Percentiles rank a stretch among this genome's conserved stretches.
Evolutionary conservation across 2,113 vertebrate species (phyloP).

Genomic region (Tricholaema leucomelas): DNA sequence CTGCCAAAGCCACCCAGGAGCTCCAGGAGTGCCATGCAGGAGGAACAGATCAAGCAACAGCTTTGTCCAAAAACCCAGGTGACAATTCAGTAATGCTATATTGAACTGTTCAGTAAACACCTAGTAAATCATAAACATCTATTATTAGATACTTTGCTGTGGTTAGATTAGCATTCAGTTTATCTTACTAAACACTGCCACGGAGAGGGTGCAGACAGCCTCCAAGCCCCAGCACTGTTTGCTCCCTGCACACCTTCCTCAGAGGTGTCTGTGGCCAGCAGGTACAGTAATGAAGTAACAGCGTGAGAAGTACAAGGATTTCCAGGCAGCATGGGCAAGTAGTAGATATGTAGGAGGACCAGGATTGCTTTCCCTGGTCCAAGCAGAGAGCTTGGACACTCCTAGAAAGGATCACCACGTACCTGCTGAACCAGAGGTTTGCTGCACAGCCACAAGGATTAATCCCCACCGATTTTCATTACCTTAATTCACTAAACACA

Average conservation of each 20-base stretch:
- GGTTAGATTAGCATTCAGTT: not conserved
- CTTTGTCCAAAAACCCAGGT: not conserved
- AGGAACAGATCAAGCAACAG: not conserved
- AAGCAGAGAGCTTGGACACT: not conserved
- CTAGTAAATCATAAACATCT: not conserved
- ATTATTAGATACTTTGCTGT: not conserved
- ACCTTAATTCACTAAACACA: not conserved
- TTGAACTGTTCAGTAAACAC: not conserved
- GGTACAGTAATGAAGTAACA: fast-evolving
- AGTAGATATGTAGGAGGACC: fast-evolving
- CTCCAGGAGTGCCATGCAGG: fast-evolving
- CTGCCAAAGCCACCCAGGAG: not conserved
- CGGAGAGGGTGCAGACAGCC: not conserved
- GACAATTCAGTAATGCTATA: not conserved
- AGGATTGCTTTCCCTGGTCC: not conserved
- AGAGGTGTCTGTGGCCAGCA: fast-evolving
- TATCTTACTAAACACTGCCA: not conserved
- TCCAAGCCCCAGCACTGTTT: not conserved
- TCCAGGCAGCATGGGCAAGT: not conserved
- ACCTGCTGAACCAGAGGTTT: not conserved
- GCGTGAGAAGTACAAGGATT: not conserved
- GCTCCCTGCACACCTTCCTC: not conserved
- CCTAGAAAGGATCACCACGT: not conserved
- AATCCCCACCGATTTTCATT: not conserved
- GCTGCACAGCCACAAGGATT: not conserved